Conservation (phyloP, 2,888 invertebrate genomes). For the Oligia fasciuncula region DNA sequence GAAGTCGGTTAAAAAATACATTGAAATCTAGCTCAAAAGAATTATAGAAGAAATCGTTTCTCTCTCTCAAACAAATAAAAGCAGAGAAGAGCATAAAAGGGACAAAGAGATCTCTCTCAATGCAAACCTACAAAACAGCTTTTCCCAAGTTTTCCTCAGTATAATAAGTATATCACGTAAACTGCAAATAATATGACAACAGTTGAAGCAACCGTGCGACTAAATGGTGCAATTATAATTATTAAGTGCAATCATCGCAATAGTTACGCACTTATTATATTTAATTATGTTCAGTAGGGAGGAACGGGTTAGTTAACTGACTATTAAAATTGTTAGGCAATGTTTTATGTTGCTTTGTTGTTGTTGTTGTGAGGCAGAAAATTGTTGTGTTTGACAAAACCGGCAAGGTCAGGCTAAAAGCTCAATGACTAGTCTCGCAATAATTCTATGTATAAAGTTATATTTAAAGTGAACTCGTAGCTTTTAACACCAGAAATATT, state of each 20-base stretch:
- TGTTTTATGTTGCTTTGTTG: constrained; percentile 34
- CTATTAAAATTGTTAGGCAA: constrained; percentile 46
- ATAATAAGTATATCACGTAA: constrained; percentile 13
- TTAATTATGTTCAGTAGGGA: constrained; percentile 58
- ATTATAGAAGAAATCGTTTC: too few relatives aligned
- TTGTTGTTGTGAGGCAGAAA: not conserved
- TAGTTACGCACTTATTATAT: constrained; percentile 60
- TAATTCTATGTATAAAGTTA: not conserved
- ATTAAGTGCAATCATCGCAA: constrained; percentile 65
- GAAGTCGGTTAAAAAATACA: too few relatives aligned
- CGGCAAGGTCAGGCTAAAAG: not conserved
- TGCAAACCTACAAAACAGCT: not conserved
- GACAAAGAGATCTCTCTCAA: not conserved
- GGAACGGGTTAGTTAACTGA: constrained; percentile 40
- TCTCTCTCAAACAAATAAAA: too few relatives aligned
- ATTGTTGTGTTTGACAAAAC: not conserved
- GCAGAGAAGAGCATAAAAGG: not conserved
- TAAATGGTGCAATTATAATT: constrained; percentile 63
- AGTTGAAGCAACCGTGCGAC: constrained; percentile 52
- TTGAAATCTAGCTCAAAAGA: too few relatives aligned
- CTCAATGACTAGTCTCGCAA: not conserved
- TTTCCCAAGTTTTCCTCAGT: not conserved
- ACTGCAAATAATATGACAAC: constrained; percentile 46
- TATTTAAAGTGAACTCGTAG: not conserved
- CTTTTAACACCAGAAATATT: not conserved